Evolutionary conservation across 2,888 invertebrate species (phyloP), one percentile per base, ranked within the genome.

Genomic region (Xylota segnis): DNA sequence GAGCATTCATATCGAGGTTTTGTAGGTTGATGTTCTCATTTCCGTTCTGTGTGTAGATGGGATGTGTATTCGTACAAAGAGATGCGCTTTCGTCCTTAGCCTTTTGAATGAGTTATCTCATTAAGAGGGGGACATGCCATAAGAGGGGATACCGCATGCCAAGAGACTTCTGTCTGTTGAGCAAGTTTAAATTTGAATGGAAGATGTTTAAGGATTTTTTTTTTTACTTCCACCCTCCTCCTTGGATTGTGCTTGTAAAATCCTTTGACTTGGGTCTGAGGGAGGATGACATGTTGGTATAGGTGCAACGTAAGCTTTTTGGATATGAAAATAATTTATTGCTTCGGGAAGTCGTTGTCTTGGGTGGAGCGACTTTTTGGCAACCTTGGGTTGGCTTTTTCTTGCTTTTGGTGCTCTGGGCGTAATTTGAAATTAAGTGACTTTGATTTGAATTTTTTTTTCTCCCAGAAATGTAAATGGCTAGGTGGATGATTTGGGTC

Each of bases 21-120:
- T 86, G 58, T 76, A 76, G 82, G 84, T 86, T 86, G 71, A 82
- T 71, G 76, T 75, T 76, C 84, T 76, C 81, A 61, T 86, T 84
- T 86, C 70, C 71, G 58, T 23, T 23, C 29, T 75, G 5, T 18
- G 54, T 68, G 32, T 45, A 16, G 18, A n/a, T 14, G 50, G 40
- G 47, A 29, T 45, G 18, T 29, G 23, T 34, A 34, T 9, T 12
- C 4, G 37, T 12, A 58, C 32, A 32, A 61, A 76, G 56, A 61
- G 63, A 76, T 74, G 56, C 43, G 47, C 63, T 43, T 16, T 66
- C 83, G 74, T 84, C 81, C 83, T 84, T 75, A 84, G 83, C 81
- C 83, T 75, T 83, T 79, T 59, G 75, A 83, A 84, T 75, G 63
- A 75, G 81, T 81, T 81, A 79, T 81, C 79, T 84, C 81, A 84